Conservation (phyloP, 2,113 vertebrate species). For the Rynchops niger region DNA sequence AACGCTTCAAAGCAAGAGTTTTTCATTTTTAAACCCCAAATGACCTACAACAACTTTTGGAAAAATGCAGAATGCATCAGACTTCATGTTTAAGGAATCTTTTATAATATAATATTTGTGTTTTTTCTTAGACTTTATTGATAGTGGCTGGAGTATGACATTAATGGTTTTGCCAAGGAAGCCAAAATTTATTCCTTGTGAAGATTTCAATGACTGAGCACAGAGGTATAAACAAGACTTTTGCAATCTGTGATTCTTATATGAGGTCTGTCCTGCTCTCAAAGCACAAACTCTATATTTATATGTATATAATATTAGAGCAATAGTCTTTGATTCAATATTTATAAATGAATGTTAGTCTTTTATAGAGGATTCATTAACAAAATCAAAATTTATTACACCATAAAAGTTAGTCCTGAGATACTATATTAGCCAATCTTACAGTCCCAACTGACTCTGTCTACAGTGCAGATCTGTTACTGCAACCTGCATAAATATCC, state of each 20-base stretch:
- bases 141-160: neutral
- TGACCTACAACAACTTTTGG: neutral
- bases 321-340: constrained; percentile 52
- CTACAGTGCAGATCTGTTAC: neutral
- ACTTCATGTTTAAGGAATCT: neutral
- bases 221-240: neutral
- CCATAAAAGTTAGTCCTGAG: constrained; percentile 20
- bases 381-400: constrained; percentile 54
- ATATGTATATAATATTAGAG: constrained; percentile 20
- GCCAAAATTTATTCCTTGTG: neutral
- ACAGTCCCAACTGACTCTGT: constrained; percentile 5
- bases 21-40: neutral
- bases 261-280: neutral
- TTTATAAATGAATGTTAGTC: constrained; percentile 64
- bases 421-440: neutral
- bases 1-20: neutral
- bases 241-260: neutral
- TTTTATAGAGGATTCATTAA: constrained; percentile 59
- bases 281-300: constrained; percentile 26
- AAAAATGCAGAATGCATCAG: neutral
- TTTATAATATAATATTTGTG: accelerated
- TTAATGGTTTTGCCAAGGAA: neutral
- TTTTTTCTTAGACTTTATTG: neutral
- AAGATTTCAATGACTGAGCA: neutral
- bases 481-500: neutral